A percentile compares a stretch with the other conserved stretches of the same genome.
Evolutionary conservation across 2,797 vertebrate genomes (phyloP).

Genomic region (Erpetoichthys calabaricus): DNA sequence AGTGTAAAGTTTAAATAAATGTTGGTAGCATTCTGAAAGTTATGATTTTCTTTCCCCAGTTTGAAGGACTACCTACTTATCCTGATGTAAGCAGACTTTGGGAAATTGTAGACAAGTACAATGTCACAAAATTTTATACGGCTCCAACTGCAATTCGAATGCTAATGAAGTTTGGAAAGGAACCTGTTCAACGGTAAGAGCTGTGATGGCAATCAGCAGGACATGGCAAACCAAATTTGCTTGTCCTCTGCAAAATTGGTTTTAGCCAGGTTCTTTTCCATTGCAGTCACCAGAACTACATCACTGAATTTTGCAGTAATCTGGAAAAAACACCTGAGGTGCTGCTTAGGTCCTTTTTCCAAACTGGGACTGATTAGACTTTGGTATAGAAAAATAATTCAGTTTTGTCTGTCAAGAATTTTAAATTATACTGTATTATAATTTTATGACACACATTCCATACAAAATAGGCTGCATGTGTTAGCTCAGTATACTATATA

Average conservation of each 20-base stretch:
- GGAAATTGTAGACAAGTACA: constrained; percentile 84
- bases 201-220: background rate
- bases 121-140: constrained; percentile 90
- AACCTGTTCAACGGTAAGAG: constrained; percentile 78
- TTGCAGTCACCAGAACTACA: background rate
- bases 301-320: too few relatives aligned
- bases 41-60: constrained; percentile 42
- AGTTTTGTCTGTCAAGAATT: too few relatives aligned
- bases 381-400: too few relatives aligned
- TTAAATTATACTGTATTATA: too few relatives aligned
- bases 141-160: constrained; percentile 90
- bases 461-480: too few relatives aligned
- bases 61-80: constrained; percentile 87
- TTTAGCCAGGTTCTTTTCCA: background rate
- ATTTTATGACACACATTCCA: too few relatives aligned
- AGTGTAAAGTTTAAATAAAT: too few relatives aligned
- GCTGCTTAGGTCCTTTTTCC: too few relatives aligned
- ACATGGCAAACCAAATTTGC: background rate
- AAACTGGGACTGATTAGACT: too few relatives aligned
- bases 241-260: background rate
- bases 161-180: constrained; percentile 89
- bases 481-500: too few relatives aligned
- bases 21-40: too few relatives aligned
- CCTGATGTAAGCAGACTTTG: constrained; percentile 78
- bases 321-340: too few relatives aligned